These are phyloP conservation scores for Protula sp. DNA, from an alignment of 2,888 invertebrate species.

Conservation along the genomic window DNA sequence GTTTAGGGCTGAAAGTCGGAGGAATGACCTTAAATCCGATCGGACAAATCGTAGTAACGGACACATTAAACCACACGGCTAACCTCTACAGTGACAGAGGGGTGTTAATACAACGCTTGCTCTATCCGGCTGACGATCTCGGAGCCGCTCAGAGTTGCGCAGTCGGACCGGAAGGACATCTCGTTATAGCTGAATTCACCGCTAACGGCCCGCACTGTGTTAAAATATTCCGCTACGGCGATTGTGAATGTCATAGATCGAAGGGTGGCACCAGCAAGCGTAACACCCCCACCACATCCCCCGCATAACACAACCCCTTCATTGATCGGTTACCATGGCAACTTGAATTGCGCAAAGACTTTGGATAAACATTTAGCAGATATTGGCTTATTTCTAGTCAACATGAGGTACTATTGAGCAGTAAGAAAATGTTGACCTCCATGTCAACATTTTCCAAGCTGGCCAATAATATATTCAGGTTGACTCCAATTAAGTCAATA, in stretches of 20 bases:
- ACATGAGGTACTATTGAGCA: no score
- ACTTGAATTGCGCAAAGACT: no score
- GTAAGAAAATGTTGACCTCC: no score
- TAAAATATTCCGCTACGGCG: constrained; percentile 42
- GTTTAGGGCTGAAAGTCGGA: constrained; percentile 32
- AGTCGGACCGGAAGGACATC: constrained; percentile 45
- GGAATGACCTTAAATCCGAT: constrained; percentile 31
- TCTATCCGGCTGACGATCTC: constrained; percentile 38
- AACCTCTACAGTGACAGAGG: constrained; percentile 40
- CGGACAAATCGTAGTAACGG: constrained; percentile 36
- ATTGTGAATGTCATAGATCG: constrained; percentile 24
- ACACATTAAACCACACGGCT: constrained; percentile 43
- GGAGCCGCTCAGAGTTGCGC: constrained; percentile 38
- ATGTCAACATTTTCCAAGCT: no score
- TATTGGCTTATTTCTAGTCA: no score
- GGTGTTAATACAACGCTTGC: constrained; percentile 29
- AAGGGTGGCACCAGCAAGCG: background rate
- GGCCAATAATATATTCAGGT: no score
- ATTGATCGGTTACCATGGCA: no score
- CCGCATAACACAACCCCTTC: no score
- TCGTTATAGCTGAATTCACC: constrained; percentile 39
- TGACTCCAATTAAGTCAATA: no score
- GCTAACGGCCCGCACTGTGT: constrained; percentile 39
- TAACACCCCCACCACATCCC: background rate
- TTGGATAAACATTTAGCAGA: no score